Evolutionary conservation across 2,797 vertebrate genomes (phyloP).

Genomic region (Threskiornis aethiopicus): DNA sequence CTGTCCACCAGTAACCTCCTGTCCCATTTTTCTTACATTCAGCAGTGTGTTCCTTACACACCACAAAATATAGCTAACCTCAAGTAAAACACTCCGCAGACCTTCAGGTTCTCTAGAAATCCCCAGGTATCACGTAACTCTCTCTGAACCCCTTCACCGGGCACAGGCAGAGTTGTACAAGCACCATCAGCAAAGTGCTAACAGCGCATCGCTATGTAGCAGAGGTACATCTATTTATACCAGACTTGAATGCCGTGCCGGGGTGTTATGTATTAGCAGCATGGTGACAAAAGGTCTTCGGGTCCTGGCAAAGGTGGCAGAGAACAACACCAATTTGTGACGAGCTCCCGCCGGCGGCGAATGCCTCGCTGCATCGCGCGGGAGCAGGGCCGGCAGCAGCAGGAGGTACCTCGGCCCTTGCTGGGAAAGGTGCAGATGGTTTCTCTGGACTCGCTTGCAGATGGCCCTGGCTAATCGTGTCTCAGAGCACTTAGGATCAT

Average conservation of each 20-base stretch:
- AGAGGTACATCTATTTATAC: not conserved
- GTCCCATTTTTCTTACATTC: not conserved
- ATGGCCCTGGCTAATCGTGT: not conserved
- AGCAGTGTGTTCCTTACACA: not conserved
- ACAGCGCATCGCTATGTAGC: rapidly evolving
- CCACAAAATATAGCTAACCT: not conserved
- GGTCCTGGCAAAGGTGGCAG: not conserved
- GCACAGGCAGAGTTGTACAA: not conserved
- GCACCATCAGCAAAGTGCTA: not conserved
- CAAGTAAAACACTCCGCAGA: not conserved
- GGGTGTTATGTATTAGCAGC: not conserved
- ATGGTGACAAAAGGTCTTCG: not conserved
- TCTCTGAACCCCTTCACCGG: not conserved
- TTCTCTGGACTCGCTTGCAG: not conserved
- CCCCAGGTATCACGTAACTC: not conserved
- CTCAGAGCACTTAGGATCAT: not conserved
- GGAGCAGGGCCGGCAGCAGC: not conserved
- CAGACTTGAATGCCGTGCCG: rapidly evolving
- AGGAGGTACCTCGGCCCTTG: not conserved
- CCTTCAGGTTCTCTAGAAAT: not conserved
- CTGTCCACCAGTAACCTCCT: not conserved
- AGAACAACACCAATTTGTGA: not conserved
- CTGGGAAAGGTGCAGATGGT: not conserved
- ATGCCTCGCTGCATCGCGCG: rapidly evolving
- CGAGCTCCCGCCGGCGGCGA: rapidly evolving